phyloP scores from a whole-genome alignment of 2,888 invertebrate genomes.

The Tupiocoris notatus region DNA sequence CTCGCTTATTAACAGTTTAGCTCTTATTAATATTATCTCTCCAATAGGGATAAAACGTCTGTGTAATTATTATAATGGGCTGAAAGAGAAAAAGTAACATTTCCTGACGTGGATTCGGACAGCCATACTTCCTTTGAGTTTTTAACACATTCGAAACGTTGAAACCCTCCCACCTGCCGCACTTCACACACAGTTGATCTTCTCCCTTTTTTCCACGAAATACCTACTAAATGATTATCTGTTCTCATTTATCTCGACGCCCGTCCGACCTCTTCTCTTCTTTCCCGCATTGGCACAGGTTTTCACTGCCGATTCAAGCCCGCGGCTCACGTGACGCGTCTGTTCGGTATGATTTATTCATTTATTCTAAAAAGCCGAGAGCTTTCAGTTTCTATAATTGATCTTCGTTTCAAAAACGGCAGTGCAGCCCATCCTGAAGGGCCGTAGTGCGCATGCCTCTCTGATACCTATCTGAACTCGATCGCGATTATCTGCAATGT shows the following conservation, averaged over 20 bases:
- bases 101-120: constrained; percentile 8
- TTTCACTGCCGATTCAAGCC: background rate
- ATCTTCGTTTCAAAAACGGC: background rate
- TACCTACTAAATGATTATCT: background rate
- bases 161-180: background rate
- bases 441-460: background rate
- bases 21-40: constrained; percentile 27
- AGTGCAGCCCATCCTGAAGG: background rate
- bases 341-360: constrained; percentile 17
- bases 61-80: constrained; percentile 30
- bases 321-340: background rate
- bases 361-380: background rate
- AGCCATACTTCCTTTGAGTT: constrained; percentile 25
- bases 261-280: background rate
- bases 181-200: background rate
- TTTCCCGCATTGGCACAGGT: background rate
- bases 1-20: constrained; percentile 28
- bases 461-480: background rate
- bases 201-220: background rate
- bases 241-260: background rate
- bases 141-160: constrained; percentile 24
- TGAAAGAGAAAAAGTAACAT: constrained; percentile 5
- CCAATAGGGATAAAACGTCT: background rate
- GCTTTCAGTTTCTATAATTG: background rate
- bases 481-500: background rate